These are phyloP conservation scores for Drosophila basisetae DNA, from an alignment of 2,888 invertebrate genomes.

Conservation along the genomic window DNA sequence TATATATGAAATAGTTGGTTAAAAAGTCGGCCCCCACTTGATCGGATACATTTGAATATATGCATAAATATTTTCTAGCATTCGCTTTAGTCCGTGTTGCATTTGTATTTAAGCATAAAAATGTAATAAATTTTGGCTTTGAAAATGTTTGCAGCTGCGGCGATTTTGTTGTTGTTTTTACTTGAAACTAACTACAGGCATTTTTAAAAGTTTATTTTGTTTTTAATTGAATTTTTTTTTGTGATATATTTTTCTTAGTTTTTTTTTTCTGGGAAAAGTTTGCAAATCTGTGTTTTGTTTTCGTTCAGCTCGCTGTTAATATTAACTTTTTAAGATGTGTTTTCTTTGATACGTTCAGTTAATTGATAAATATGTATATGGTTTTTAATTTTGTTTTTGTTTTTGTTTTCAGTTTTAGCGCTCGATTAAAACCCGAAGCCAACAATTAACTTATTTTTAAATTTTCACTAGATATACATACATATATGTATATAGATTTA, in stretches of 20 bases:
- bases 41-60: slow-evolving; percentile 20
- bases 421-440: slow-evolving; percentile 29
- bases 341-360: slow-evolving; percentile 69
- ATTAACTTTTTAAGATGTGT: slow-evolving; percentile 69
- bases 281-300: slow-evolving; percentile 30
- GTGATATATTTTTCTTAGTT: slow-evolving; percentile 8
- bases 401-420: slow-evolving; percentile 27
- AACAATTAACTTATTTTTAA: slow-evolving; percentile 51
- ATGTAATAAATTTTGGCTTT: slow-evolving; percentile 77
- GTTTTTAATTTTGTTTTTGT: slow-evolving; percentile 1
- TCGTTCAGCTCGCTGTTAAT: slow-evolving; percentile 48
- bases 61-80: slow-evolving; percentile 9
- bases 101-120: slow-evolving; percentile 63
- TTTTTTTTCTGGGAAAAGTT: slow-evolving; percentile 43
- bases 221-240: slow-evolving; percentile 19
- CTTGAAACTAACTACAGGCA: slow-evolving; percentile 82
- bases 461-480: slow-evolving; percentile 68
- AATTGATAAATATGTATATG: slow-evolving; percentile 59
- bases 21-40: slow-evolving; percentile 15
- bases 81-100: slow-evolving; percentile 34
- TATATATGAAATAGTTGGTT: slow-evolving; percentile 20
- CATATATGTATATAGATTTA: slow-evolving; percentile 19
- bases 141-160: slow-evolving; percentile 46
- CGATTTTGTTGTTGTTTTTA: slow-evolving; percentile 42
- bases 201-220: slow-evolving; percentile 15